phyloP scores from a whole-genome alignment of 2,888 invertebrate genomes.

The Pediacus dermestoides region DNA sequence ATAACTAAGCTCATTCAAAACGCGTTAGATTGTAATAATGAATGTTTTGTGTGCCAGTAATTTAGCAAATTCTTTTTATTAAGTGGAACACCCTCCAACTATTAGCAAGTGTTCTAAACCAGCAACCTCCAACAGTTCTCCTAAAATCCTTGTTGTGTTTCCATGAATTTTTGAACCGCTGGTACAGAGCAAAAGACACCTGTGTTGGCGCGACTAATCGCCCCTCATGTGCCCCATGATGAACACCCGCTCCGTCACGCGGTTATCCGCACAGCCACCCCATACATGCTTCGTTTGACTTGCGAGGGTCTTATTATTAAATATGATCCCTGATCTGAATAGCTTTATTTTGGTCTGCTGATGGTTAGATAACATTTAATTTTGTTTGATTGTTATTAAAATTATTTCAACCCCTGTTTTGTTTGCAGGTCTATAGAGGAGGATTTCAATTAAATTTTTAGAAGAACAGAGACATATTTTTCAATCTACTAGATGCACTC shows the following conservation, averaged over 20 bases:
- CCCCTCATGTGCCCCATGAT: slow-evolving; percentile 20
- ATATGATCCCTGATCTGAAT: slow-evolving; percentile 15
- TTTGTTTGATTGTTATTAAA: slow-evolving; percentile 18
- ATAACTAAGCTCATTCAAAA: slow-evolving; percentile 24
- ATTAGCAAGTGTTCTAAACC: slow-evolving; percentile 17
- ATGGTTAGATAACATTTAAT: slow-evolving; percentile 17
- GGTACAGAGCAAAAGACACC: slow-evolving; percentile 26
- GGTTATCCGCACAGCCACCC: slow-evolving; percentile 27
- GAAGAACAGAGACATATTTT: slow-evolving; percentile 21
- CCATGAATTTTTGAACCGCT: not conserved
- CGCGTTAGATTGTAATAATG: slow-evolving; percentile 22
- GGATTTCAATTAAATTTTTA: slow-evolving; percentile 11
- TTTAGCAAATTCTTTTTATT: slow-evolving; percentile 12
- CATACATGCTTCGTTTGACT: slow-evolving; percentile 20
- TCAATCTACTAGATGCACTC: slow-evolving; percentile 24
- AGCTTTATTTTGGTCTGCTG: slow-evolving; percentile 14
- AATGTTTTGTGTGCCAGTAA: slow-evolving; percentile 11
- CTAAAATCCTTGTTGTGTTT: slow-evolving; percentile 9
- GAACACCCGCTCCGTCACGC: slow-evolving; percentile 28
- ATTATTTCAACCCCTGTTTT: slow-evolving; percentile 5
- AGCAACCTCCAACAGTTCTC: slow-evolving; percentile 10
- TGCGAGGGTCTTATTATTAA: slow-evolving; percentile 5
- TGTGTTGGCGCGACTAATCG: slow-evolving; percentile 35
- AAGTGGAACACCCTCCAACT: slow-evolving; percentile 13
- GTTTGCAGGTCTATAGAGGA: slow-evolving; percentile 16